A percentile compares a stretch with the other conserved stretches of the same genome.
phyloP scores from a whole-genome alignment of 2,888 invertebrate genomes.

The Sthenelais limicola region DNA sequence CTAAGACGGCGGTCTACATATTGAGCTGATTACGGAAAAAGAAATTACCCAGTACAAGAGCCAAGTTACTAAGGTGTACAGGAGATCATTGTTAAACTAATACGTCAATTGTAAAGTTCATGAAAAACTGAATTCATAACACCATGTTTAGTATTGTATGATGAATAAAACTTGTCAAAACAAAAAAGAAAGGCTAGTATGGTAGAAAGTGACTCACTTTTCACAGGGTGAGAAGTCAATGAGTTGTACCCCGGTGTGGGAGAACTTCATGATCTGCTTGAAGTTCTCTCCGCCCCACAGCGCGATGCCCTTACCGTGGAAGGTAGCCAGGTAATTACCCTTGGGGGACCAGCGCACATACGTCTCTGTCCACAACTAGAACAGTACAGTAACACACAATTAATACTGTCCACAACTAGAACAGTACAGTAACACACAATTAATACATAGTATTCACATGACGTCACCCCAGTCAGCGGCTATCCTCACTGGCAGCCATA shows the following conservation, averaged over 20 bases:
- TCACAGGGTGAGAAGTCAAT: constrained; percentile 99
- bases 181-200: too few relatives aligned
- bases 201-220: constrained; percentile 78
- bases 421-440: constrained; percentile 90
- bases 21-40: too few relatives aligned
- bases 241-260: constrained; percentile 88
- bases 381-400: constrained; percentile 90
- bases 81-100: too few relatives aligned
- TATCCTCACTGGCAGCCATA: too few relatives aligned
- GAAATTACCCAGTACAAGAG: too few relatives aligned
- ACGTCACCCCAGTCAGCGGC: too few relatives aligned
- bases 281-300: constrained; percentile 98
- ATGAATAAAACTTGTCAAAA: too few relatives aligned
- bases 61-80: too few relatives aligned
- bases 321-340: constrained; percentile 96
- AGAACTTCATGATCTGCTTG: constrained; percentile 91
- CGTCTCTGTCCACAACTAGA: constrained; percentile 94
- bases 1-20: too few relatives aligned
- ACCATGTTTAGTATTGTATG: neutral
- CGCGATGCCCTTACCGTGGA: constrained; percentile 95
- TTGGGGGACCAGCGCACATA: constrained; percentile 98
- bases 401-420: constrained; percentile 94
- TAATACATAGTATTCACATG: too few relatives aligned
- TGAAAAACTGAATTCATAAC: neutral
- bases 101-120: too few relatives aligned